phyloP scores from a whole-genome alignment of 2,113 vertebrate species.

The Corydoras sp. region DNA sequence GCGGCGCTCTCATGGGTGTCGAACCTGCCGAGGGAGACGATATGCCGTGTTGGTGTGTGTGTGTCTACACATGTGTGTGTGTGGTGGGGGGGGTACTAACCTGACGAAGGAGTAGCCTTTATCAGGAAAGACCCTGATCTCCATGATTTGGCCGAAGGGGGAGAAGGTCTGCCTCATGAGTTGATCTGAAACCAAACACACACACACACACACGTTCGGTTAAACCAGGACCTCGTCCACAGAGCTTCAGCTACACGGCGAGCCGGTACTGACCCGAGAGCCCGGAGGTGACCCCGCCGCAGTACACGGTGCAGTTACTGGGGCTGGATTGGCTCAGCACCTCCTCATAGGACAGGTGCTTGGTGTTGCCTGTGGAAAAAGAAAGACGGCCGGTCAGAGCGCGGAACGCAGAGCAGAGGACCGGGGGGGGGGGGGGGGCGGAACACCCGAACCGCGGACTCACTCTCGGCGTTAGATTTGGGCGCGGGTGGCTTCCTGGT shows the following conservation, averaged over 20 bases:
- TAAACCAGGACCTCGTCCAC: too few species aligned
- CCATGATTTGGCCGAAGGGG: constrained; percentile 95
- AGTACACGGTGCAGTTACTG: constrained; percentile 97
- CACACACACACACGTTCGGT: neutral
- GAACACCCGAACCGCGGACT: constrained; percentile 41
- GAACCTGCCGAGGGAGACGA: constrained; percentile 68
- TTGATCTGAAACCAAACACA: constrained; percentile 74
- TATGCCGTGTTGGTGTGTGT: too few species aligned
- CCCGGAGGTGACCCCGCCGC: constrained; percentile 88
- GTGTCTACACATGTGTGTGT: too few species aligned
- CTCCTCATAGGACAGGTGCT: constrained; percentile 92
- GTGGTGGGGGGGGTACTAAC: constrained; percentile 56
- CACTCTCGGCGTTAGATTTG: constrained; percentile 88
- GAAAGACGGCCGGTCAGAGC: too few species aligned
- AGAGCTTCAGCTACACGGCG: too few species aligned
- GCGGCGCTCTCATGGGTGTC: constrained; percentile 92
- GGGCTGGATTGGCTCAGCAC: constrained; percentile 95
- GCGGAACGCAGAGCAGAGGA: too few species aligned
- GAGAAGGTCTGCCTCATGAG: constrained; percentile 98
- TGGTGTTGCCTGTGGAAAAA: constrained; percentile 71
- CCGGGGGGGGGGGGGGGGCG: too few species aligned
- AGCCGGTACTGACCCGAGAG: constrained; percentile 75
- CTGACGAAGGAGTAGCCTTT: constrained; percentile 97
- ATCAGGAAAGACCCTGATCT: constrained; percentile 94
- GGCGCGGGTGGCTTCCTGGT: constrained; percentile 95